Base-by-base conservation (phyloP, 2,888 invertebrate species). In the Linnaemya vulpina region DNA sequence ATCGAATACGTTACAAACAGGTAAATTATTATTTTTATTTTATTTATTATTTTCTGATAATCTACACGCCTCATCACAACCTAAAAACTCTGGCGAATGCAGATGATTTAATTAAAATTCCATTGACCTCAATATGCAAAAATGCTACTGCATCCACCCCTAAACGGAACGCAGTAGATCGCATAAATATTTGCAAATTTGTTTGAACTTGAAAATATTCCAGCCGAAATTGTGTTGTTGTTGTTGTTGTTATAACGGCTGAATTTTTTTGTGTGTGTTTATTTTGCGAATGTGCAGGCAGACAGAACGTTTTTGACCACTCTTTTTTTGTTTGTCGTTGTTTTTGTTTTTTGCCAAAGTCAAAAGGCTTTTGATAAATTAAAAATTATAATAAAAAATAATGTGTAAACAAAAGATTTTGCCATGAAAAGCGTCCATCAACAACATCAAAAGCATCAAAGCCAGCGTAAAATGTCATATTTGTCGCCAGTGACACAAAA, bases 1-100 rank as follows among this genome's bases (percentile, higher is more conserved):
- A 92, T 96, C 97, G 43, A 97, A 97, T 91, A 97, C 97, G 81
- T 96, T 96, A 93, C 96, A 97, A 93, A 97, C 97, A 93, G 97
- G 97, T 97, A 92, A 65, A n/a, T 22, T 9, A 10, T 3, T 22
- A 1, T 4, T n/a, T 25, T 22, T 17, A 8, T 17, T 17, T 43
- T 51, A 22, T 15, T 22, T 53, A 43, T 55, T 4, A 15, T 60
- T 40, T 30, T 4, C 3, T 17, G 5, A 30, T 30, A 30, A 5
- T 30, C 30, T 30, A 5, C 30, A 30, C 5, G 30, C 30, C 2
- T 3, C 30, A 70, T 1, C 22, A 17, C 11, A 13, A 68, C 25
- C 51, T n/a, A n/a, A 49, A 65, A 46, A 53, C 17, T 62, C 17
- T 35, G 0, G 17, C 10, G 20, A 58, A 68, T 53, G 60, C 38